Conservation (phyloP, 1,140 invertebrate species). For the Helicoverpa zea region DNA sequence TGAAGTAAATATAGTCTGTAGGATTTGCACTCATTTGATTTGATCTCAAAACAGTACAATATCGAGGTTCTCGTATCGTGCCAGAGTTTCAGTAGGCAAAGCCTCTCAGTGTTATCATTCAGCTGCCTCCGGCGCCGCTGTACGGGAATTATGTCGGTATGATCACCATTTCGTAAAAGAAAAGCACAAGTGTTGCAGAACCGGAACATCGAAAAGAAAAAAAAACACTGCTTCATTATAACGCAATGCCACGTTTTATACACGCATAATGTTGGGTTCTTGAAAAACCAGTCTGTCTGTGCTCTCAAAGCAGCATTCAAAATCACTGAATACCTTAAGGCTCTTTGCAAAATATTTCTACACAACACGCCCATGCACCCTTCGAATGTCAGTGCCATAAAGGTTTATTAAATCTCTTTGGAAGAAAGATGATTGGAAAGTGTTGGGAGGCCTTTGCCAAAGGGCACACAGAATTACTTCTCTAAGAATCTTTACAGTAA, state of each 20-base stretch:
- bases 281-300: background rate
- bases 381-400: too few species aligned
- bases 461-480: too few species aligned
- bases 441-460: too few species aligned
- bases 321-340: background rate
- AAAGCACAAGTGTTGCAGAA: slow-evolving; percentile 26
- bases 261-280: background rate
- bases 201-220: slow-evolving; percentile 31
- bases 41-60: too few species aligned
- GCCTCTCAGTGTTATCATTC: background rate
- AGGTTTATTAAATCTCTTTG: too few species aligned
- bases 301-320: background rate
- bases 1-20: too few species aligned
- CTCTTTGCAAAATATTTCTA: too few species aligned
- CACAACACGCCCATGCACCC: too few species aligned
- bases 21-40: too few species aligned
- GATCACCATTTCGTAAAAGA: slow-evolving; percentile 25
- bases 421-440: too few species aligned
- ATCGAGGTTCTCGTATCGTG: background rate
- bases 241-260: slow-evolving; percentile 11
- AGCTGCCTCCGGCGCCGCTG: background rate
- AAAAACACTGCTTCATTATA: slow-evolving; percentile 26
- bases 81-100: slow-evolving; percentile 10
- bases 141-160: slow-evolving; percentile 34
- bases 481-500: too few species aligned